phyloP scores from a whole-genome alignment of 2,888 invertebrate species.

The Cordylochernes scorpioides region DNA sequence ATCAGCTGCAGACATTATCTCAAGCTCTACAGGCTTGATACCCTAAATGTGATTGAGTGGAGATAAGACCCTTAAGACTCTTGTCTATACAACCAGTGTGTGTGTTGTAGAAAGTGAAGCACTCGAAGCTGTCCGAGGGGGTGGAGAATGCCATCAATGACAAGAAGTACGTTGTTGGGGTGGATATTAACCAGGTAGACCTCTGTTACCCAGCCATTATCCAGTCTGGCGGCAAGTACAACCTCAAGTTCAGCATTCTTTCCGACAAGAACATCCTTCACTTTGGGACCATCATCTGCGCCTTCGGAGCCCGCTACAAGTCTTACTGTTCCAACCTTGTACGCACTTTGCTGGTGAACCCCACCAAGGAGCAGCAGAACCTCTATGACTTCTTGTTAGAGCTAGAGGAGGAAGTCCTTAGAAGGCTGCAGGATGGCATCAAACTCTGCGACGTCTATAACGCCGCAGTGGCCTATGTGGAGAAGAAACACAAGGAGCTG shows the following conservation, averaged over 20 bases:
- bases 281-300: conserved; percentile 85
- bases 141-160: conserved; percentile 77
- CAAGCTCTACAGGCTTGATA: too few species aligned
- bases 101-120: conserved; percentile 57
- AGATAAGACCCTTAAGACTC: too few species aligned
- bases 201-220: conserved; percentile 97
- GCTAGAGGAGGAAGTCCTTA: conserved; percentile 67
- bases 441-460: conserved; percentile 69
- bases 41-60: too few species aligned
- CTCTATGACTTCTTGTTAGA: conserved; percentile 73
- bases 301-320: conserved; percentile 77
- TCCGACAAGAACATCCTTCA: conserved; percentile 80
- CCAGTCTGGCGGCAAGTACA: conserved; percentile 93
- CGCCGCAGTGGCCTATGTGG: conserved; percentile 46
- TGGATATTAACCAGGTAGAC: conserved; percentile 66
- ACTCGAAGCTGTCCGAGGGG: conserved; percentile 74
- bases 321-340: conserved; percentile 94
- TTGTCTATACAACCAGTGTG: too few species aligned
- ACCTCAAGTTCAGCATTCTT: conserved; percentile 89
- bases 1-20: too few species aligned
- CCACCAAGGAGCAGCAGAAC: conserved; percentile 41
- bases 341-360: conserved; percentile 83
- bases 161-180: conserved; percentile 74
- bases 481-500: conserved; percentile 56
- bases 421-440: conserved; percentile 47